Percentiles rank a stretch among this genome's conserved stretches.
These are phyloP conservation scores for Apodemia mormo DNA, from an alignment of 2,888 invertebrate species.

Conservation along the genomic window DNA sequence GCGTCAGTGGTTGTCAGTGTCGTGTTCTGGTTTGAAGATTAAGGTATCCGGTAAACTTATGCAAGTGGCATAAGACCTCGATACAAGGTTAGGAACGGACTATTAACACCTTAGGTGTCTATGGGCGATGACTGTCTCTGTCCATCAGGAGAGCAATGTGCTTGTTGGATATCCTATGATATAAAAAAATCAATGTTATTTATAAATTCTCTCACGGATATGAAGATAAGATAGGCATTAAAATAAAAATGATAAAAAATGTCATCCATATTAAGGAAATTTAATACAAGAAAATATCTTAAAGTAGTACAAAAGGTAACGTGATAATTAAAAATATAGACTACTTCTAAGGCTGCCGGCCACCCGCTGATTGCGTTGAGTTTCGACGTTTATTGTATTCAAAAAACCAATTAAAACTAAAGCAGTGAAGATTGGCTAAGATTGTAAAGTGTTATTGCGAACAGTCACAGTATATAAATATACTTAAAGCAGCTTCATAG, in stretches of 20 bases:
- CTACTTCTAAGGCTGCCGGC: conserved; percentile 68
- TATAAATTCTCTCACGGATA: background rate
- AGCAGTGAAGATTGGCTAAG: conserved; percentile 45
- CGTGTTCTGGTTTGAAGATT: no score
- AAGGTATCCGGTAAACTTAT: no score
- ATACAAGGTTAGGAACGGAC: no score
- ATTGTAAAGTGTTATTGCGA: background rate
- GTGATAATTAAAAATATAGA: conserved; percentile 79
- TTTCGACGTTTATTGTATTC: conserved; percentile 70
- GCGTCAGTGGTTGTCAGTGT: no score
- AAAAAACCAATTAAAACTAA: conserved; percentile 76
- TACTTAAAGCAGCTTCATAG: background rate
- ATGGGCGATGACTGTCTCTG: no score
- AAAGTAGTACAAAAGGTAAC: conserved; percentile 75
- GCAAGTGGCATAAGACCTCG: no score
- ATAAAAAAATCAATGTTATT: no score
- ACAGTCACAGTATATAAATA: background rate
- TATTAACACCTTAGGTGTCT: no score
- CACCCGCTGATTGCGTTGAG: conserved; percentile 67
- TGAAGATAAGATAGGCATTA: background rate
- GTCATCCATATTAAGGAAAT: conserved; percentile 35
- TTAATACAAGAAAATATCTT: conserved; percentile 59
- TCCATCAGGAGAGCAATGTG: no score
- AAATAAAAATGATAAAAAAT: background rate
- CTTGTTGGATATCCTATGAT: no score